phyloP scores from a whole-genome alignment of 2,888 invertebrate genomes.

The Dicranocentrus wangi region DNA sequence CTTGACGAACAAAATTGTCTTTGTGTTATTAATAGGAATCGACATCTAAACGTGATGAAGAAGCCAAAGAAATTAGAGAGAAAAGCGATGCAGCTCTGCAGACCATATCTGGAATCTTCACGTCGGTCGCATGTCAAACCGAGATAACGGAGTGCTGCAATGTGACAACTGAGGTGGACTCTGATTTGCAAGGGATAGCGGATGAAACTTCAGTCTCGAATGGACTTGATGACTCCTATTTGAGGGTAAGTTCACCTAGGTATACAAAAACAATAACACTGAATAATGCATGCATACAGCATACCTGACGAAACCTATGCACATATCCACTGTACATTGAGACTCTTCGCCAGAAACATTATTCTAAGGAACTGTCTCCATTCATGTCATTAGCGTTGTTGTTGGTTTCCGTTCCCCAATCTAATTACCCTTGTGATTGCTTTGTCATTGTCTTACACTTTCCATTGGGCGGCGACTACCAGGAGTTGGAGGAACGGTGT shows the following conservation, averaged over 20 bases:
- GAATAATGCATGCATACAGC: no score
- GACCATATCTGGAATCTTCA: conserved; percentile 2
- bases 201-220: conserved; percentile 47
- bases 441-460: conserved; percentile 43
- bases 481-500: conserved; percentile 72
- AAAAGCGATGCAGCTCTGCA: conserved; percentile 26
- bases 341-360: no score
- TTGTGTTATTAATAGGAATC: conserved; percentile 27
- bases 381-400: conserved; percentile 43
- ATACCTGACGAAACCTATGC: no score
- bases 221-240: conserved; percentile 64
- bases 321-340: no score
- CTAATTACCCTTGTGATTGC: conserved; percentile 54
- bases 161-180: conserved; percentile 48
- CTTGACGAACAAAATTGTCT: no score
- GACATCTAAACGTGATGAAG: conserved; percentile 28
- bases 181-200: conserved; percentile 50
- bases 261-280: no score
- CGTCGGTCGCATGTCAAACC: conserved; percentile 49
- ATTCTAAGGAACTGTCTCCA: no score
- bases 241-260: conserved; percentile 51
- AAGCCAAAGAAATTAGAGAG: conserved; percentile 39
- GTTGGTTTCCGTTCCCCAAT: conserved; percentile 33
- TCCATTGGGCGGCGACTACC: conserved; percentile 8
- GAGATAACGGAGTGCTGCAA: conserved; percentile 45